Evolutionary conservation across 1,140 invertebrate species (phyloP).

Genomic region (Danaus melanippus): DNA sequence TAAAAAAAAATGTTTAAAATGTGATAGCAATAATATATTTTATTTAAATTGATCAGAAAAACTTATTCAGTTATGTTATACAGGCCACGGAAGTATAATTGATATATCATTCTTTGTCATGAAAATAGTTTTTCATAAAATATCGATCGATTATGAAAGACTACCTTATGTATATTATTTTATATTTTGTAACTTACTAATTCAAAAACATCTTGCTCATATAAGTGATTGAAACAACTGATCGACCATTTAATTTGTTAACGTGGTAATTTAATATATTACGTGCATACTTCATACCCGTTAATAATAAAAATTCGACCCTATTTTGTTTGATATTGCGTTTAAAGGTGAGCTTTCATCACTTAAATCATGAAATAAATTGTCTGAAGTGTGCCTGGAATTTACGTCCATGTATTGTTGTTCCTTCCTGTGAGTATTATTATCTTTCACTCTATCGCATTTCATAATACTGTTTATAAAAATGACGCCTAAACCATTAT

Average conservation of each 20-base stretch:
- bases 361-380: conserved; percentile 34
- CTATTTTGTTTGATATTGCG: conserved; percentile 16
- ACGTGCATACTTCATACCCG: conserved; percentile 11
- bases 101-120: conserved; percentile 60
- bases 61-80: conserved; percentile 17
- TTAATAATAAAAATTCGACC: conserved; percentile 9
- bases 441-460: neutral
- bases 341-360: conserved; percentile 20
- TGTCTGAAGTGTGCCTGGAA: conserved; percentile 39
- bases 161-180: conserved; percentile 28
- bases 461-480: conserved; percentile 7
- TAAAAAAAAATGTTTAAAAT: conserved; percentile 14
- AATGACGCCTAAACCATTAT: no score
- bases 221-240: conserved; percentile 3
- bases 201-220: conserved; percentile 16
- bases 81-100: conserved; percentile 12
- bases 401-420: conserved; percentile 69
- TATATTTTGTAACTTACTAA: conserved; percentile 22
- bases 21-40: conserved; percentile 10
- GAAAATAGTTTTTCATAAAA: conserved; percentile 53
- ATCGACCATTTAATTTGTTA: conserved; percentile 12
- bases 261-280: conserved; percentile 20
- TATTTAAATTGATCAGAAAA: conserved; percentile 13
- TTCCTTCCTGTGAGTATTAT: conserved; percentile 64
- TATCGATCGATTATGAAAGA: conserved; percentile 70